Evolutionary conservation across 2,888 invertebrate genomes (phyloP), one percentile per base, ranked within the genome.

Genomic region (Apodemia hepburni): DNA sequence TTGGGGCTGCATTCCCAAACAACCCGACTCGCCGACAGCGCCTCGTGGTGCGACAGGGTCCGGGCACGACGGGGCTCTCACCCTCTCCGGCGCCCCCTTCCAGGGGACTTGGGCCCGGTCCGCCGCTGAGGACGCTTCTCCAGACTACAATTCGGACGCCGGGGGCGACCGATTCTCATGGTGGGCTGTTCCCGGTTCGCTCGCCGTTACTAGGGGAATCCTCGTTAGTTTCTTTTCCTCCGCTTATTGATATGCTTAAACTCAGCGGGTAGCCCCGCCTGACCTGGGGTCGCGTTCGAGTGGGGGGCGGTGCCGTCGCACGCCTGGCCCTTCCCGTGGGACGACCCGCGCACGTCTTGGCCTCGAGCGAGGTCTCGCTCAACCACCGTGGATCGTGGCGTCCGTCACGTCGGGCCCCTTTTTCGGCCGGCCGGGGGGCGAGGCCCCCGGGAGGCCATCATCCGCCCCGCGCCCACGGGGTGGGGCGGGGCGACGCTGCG

Each of bases 161-260:
- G 73, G 70, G 63, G 71, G 76, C 79, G 76, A 76, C 74, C 78
- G 82, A 90, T 87, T 93, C 93, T 89, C 85, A 92, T 84, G 92
- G 87, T 93, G 93, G 92, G 92, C 93, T 93, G 66, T 74, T 93
- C 89, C 93, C 92, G 81, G 81, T 93, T 78, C 78, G 75, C 76
- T 77, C 79, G 78, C 78, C 77, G 78, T 78, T 80, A 80, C 79
- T 79, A 70, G 73, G 79, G 78, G 75, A 80, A 79, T 80, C 79
- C 78, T 77, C 22, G 79, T 80, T 77, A 78, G 80, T 70, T 68
- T 69, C 92, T 94, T 94, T 94, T 94, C 93, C 94, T 93, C 93
- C 93, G 92, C 93, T 93, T 92, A 94, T 79, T 94, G 84, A 94
- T 93, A 94, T 94, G 93, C 93, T 94, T 93, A 93, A 93, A 84